These are phyloP conservation scores for Stomatorhinus walkeri DNA, from an alignment of 2,797 vertebrate genomes.

Conservation along the genomic window DNA sequence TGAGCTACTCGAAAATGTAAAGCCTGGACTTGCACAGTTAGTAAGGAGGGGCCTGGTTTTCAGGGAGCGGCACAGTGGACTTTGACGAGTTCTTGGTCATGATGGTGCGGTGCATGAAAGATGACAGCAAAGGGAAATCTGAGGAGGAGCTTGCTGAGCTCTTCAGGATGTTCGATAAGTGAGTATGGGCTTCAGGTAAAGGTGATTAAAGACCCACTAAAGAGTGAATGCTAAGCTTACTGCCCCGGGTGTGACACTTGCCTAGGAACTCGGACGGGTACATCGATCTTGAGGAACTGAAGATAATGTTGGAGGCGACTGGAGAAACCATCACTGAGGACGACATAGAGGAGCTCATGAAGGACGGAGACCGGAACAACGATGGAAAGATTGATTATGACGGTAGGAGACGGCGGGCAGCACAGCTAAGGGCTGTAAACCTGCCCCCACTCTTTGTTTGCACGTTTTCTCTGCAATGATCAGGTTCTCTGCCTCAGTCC, in stretches of 20 bases:
- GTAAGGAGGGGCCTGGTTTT: neutral
- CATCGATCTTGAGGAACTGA: constrained; percentile 69
- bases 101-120: constrained; percentile 99
- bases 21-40: neutral
- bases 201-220: neutral
- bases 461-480: neutral
- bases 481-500: neutral
- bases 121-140: constrained; percentile 97
- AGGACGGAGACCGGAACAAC: constrained; percentile 72
- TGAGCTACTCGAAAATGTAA: neutral
- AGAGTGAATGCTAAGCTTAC: neutral
- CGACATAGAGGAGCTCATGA: constrained; percentile 72
- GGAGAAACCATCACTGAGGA: constrained; percentile 70
- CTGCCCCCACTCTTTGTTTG: neutral
- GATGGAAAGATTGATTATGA: constrained; percentile 73
- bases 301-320: constrained; percentile 65
- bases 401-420: constrained; percentile 40
- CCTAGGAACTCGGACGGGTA: constrained; percentile 68
- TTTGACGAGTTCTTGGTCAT: constrained; percentile 98
- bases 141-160: constrained; percentile 95
- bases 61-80: constrained; percentile 94
- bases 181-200: constrained; percentile 7
- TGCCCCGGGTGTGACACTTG: neutral
- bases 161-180: constrained; percentile 94
- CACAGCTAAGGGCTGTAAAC: neutral